Conservation (phyloP, 2,888 invertebrate genomes). For the Sesia bembeciformis region DNA sequence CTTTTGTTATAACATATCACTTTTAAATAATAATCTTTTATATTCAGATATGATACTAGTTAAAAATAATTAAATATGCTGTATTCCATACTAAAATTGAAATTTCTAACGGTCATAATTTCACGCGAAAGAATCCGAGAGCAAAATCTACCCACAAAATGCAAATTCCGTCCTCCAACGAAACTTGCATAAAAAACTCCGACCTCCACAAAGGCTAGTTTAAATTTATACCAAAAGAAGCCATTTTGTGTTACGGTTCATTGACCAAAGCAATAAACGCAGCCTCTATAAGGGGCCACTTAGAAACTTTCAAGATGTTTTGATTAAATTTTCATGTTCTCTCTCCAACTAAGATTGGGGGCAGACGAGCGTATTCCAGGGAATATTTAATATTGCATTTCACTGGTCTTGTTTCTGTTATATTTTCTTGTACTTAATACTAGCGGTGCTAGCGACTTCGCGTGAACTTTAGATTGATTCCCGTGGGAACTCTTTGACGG, state of each 20-base stretch:
- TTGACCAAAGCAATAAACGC: slow-evolving; percentile 35
- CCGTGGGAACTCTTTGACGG: too few relatives aligned
- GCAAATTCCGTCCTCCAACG: neutral
- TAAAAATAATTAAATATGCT: too few relatives aligned
- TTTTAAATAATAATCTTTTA: too few relatives aligned
- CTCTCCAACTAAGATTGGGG: slow-evolving; percentile 1
- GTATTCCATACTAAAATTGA: too few relatives aligned
- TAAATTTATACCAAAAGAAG: slow-evolving; percentile 21
- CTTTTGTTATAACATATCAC: too few relatives aligned
- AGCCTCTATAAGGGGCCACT: slow-evolving; percentile 15
- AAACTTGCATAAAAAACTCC: neutral
- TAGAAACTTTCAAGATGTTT: slow-evolving; percentile 20
- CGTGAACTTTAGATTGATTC: too few relatives aligned
- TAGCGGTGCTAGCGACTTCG: neutral
- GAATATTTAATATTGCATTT: neutral
- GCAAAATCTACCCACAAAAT: neutral
- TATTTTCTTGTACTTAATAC: neutral
- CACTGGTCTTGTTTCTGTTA: neutral
- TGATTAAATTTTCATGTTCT: slow-evolving; percentile 38
- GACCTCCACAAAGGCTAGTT: slow-evolving; percentile 10
- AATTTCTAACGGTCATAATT: neutral
- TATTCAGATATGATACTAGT: too few relatives aligned
- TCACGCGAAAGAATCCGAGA: neutral
- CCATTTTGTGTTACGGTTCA: slow-evolving; percentile 22
- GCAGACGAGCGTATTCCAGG: neutral